Base-by-base conservation (phyloP, 2,113 vertebrate genomes). In the Gallinago jamesoni region DNA sequence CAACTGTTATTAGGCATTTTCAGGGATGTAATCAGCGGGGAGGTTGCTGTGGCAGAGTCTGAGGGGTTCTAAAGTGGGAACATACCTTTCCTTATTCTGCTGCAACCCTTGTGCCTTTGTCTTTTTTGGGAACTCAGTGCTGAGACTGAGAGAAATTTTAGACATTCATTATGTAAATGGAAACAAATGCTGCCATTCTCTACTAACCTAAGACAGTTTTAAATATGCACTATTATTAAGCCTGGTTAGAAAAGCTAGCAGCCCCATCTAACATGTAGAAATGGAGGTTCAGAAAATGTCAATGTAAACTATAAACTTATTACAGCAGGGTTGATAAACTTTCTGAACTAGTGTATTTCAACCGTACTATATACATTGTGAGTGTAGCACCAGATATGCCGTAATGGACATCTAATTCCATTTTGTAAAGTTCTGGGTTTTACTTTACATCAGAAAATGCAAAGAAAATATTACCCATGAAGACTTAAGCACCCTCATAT, bases 281-380 rank as follows among this genome's bases (percentile, higher is more conserved):
- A 70, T 53, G 33, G 30, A 75, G 27, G 15, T 25, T 79, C 52
- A 63, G 70, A 67, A 89, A 19, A 41, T 66, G 47, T 53, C 14
- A 5, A 5, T 77, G 39, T 22, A 69, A 77, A 64, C 39, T 55
- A 15, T 7, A 9, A 70, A 67, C 9, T n/a, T 66, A 59, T 67
- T 73, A 60, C 8, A 53, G 48, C n/a, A 68, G 23, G 59, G 35
- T 52, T 47, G 25, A 53, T 11, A 76, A 73, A 60, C 20, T 56
- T 77, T 17, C 68, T 69, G 22, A 73, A 30, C 21, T 18, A 1
- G 25, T 31, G 20, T 37, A 55, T 41, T 87, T 84, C 48, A 53
- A 0, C 22, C 5, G 0, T 45, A 8, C 30, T 57, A 25, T 30
- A 5, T 21, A 3, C 33, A 48, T 12, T 20, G 7, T 25, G 57